Conservation (phyloP, 2,113 vertebrate genomes). For the Bambusicola thoracicus region DNA sequence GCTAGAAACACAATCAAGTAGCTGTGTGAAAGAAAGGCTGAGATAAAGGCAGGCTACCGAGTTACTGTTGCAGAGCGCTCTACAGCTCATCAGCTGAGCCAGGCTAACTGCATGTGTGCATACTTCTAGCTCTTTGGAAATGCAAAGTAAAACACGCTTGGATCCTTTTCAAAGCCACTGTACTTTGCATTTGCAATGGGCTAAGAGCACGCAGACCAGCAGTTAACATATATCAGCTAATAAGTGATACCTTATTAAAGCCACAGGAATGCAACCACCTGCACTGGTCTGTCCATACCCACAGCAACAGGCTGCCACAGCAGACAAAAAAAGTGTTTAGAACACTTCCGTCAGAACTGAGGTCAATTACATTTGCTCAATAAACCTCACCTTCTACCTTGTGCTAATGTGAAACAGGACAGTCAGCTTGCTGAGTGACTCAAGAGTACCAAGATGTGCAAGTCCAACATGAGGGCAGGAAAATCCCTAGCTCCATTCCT, state of each 20-base stretch:
- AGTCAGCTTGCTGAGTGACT: neutral
- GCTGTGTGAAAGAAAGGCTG: neutral
- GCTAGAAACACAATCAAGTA: neutral
- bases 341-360: neutral
- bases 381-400: neutral
- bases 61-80: neutral
- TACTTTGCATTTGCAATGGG: neutral
- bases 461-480: neutral
- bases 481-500: neutral
- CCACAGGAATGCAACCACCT: neutral
- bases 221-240: neutral
- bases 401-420: neutral
- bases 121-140: neutral
- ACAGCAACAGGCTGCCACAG: neutral
- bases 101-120: neutral
- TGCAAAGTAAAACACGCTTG: neutral
- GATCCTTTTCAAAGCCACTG: neutral
- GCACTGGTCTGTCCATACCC: neutral
- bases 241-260: neutral
- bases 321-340: neutral
- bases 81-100: neutral
- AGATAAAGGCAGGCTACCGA: neutral
- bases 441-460: neutral
- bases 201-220: neutral
- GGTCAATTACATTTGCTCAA: neutral